Base-by-base conservation (phyloP, 2,113 vertebrate genomes). In the Psophia crepitans region DNA sequence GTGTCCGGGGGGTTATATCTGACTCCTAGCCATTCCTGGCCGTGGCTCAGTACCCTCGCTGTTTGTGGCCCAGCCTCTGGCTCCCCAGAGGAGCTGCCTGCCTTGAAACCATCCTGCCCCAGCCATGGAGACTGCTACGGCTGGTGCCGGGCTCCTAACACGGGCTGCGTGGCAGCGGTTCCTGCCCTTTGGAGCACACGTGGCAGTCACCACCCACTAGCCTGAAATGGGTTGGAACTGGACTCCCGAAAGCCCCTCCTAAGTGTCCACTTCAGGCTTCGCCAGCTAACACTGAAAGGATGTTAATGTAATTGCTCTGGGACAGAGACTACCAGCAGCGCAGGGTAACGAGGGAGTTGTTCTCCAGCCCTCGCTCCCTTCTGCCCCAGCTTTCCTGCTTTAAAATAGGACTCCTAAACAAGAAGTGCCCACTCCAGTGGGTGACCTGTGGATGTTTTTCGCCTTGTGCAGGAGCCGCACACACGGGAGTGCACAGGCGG, bases 71-170 rank as follows among this genome's bases (percentile, higher is more conserved):
- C 58, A 66, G 63, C 27, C 30, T n/a, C n/a, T n/a, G n/a, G n/a
- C n/a, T n/a, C 28, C 63, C 1, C 1, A n/a, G 68, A 19, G 30
- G 39, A 74, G 77, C 20, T 53, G 28, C 48, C 22, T 35, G 44
- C 64, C 51, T n/a, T 16, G 12, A 63, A 39, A 33, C 61, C 56
- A 35, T 41, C 48, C 61, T 0, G 0, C 10, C 56, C 30, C 48
- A 71, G 48, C 43, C 60, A 14, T 0, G 6, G 19, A 57, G 28
- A 6, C 48, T 43, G 41, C 57, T 8, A 23, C 20, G 56, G 35
- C 35, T 44, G 41, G 24, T 2, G 5, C 48, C 0, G 0, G 53
- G 37, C 41, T 63, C 27, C 32, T n/a, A 8, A 13, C 0, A 4
- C 1, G 9, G 14, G 20, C 11, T 19, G 32, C 8, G 4, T 2